Conservation (phyloP, 1,140 invertebrate species). For the Ooceraea biroi region DNA sequence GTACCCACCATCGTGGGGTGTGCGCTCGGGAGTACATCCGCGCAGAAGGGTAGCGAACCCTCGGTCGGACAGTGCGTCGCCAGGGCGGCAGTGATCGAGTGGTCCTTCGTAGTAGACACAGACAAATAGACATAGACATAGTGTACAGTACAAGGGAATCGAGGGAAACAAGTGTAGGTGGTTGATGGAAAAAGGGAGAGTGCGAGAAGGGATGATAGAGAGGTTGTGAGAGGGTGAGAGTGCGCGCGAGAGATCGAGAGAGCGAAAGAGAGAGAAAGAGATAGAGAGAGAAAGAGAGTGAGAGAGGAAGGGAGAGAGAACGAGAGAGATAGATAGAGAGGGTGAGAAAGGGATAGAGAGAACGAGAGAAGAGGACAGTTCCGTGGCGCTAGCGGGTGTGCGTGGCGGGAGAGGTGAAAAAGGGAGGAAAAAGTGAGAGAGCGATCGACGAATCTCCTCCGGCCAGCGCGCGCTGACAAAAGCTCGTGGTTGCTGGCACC, state of each 20-base stretch:
- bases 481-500: conserved; percentile 44
- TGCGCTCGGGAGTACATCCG: not conserved
- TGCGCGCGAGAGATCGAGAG: conserved; percentile 8
- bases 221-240: conserved; percentile 7
- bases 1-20: not conserved
- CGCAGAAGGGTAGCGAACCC: not conserved
- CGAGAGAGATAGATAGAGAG: conserved; percentile 22
- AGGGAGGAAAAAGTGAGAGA: conserved; percentile 16
- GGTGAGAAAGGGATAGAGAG: conserved; percentile 75
- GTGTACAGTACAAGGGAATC: not conserved
- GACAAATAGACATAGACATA: not conserved
- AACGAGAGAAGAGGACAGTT: conserved; percentile 49
- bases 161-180: not conserved
- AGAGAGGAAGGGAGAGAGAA: conserved; percentile 31
- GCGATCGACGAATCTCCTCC: conserved; percentile 14
- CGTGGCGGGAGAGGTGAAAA: conserved; percentile 10
- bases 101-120: not conserved
- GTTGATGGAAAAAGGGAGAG: conserved; percentile 14
- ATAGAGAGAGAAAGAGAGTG: conserved; percentile 80
- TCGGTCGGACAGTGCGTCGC: conserved; percentile 34
- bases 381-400: conserved; percentile 43
- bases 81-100: conserved; percentile 35
- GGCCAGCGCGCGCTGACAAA: conserved; percentile 50
- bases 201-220: not conserved
- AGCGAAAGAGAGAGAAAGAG: conserved; percentile 66